phyloP scores from a whole-genome alignment of 2,888 invertebrate genomes.

The Lochmaea capreae region DNA sequence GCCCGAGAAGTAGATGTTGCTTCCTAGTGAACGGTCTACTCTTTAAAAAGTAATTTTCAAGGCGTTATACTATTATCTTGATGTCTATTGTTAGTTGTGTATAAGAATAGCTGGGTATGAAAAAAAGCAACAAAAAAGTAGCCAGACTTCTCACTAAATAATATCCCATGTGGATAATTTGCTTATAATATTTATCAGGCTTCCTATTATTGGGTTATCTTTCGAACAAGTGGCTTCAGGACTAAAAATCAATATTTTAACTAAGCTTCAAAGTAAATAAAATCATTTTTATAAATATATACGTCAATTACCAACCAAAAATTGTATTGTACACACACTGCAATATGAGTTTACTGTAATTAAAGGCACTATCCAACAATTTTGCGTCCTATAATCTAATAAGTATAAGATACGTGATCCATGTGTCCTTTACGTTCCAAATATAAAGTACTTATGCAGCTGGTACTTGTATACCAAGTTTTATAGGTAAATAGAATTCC shows the following conservation, averaged over 20 bases:
- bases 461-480: constrained; percentile 18
- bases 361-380: background rate
- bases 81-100: too few species aligned
- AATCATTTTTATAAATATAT: too few species aligned
- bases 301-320: too few species aligned
- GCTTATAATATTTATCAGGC: constrained; percentile 14
- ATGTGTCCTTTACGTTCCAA: constrained; percentile 18
- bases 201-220: constrained; percentile 25
- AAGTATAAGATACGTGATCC: constrained; percentile 19
- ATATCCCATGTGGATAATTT: background rate
- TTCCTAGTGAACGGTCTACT: too few species aligned
- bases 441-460: constrained; percentile 18
- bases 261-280: background rate
- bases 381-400: background rate
- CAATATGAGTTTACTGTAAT: background rate
- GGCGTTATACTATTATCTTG: too few species aligned
- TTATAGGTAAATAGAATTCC: constrained; percentile 25
- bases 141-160: background rate
- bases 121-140: background rate
- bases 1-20: too few species aligned
- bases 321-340: too few species aligned
- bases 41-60: too few species aligned
- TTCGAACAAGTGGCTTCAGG: background rate
- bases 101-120: too few species aligned
- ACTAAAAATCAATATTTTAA: background rate